Base-by-base conservation (phyloP, 2,797 vertebrate species). In the Rallus crepitans region DNA sequence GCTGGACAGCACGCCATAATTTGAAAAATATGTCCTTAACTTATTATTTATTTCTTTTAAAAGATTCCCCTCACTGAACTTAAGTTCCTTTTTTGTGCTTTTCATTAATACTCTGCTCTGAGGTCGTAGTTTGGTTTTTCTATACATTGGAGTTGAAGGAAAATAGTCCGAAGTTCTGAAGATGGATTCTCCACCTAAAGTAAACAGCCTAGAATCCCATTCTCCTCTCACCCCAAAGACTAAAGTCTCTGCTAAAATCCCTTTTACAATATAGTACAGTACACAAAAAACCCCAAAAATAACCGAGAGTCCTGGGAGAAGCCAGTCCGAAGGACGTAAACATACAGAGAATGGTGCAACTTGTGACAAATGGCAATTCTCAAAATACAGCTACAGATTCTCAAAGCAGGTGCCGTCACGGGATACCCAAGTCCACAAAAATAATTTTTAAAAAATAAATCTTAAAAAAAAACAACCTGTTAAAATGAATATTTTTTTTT, bases 51-150 rank as follows among this genome's bases (percentile, higher is more conserved):
- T 97, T 97, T 97, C 96, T 97, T 97, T 97, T 97, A 95, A 96
- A 98, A 98, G 98, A 98, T 97, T 95, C 97, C 97, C 98, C 97
- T 98, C 93, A 95, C 98, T 98, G 99, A 99, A 99, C 98, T 99
- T 98, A 98, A 99, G 98, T 99, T 99, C 98, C 98, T 99, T 99
- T 99, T 99, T 99, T 99, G 99, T 99, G 99, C 99, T 99, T 99
- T 99, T 98, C 98, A 97, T 98, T 99, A 99, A 99, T 99, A 99
- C 99, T 99, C 99, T 99, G 99, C 98, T 99, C 99, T 99, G 99
- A 99, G 99, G 99, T 99, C 98, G 99, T 99, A 98, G 99, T 99
- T 99, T 99, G 99, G 99, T 99, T 99, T 98, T 99, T 99, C 99
- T 99, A 99, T 99, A 99, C 99, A 99, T 98, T 99, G 99, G 99